Percentiles rank a stretch among this genome's conserved stretches.
Evolutionary conservation across 2,888 invertebrate genomes (phyloP).

Genomic region (Melinaea marsaeus): DNA sequence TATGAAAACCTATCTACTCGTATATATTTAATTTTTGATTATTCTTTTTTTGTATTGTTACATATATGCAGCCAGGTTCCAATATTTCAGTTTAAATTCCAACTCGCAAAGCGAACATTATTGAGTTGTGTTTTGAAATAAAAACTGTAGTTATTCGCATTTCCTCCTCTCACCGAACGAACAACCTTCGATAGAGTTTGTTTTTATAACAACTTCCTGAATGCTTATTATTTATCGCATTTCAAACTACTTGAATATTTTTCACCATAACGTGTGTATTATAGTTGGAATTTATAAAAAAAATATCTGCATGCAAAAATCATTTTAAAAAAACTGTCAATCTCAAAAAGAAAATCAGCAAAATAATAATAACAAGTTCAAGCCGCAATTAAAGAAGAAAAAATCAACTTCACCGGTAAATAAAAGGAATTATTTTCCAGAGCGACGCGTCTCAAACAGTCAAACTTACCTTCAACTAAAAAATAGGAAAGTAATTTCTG

Average conservation of each 20-base stretch:
- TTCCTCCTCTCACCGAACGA: not conserved
- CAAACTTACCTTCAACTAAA: constrained; percentile 1
- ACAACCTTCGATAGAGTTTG: not conserved
- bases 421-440: constrained; percentile 17
- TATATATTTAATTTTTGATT: too few relatives aligned
- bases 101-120: constrained; percentile 8
- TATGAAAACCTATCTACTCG: too few relatives aligned
- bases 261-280: too few relatives aligned
- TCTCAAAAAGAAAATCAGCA: too few relatives aligned
- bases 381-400: too few relatives aligned
- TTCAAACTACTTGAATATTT: too few relatives aligned
- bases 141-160: constrained; percentile 9
- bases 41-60: too few relatives aligned
- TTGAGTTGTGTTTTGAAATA: constrained; percentile 12
- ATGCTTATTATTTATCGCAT: too few relatives aligned
- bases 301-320: too few relatives aligned
- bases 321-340: too few relatives aligned
- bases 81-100: constrained; percentile 11
- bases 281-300: too few relatives aligned
- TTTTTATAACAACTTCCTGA: not conserved
- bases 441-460: constrained; percentile 13
- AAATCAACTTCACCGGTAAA: not conserved
- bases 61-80: not conserved
- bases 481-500: not conserved
- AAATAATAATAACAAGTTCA: too few relatives aligned